A percentile compares a stretch with the other conserved stretches of the same genome.
Conservation (phyloP, 1,140 invertebrate genomes). For the Meteorus sp. region DNA sequence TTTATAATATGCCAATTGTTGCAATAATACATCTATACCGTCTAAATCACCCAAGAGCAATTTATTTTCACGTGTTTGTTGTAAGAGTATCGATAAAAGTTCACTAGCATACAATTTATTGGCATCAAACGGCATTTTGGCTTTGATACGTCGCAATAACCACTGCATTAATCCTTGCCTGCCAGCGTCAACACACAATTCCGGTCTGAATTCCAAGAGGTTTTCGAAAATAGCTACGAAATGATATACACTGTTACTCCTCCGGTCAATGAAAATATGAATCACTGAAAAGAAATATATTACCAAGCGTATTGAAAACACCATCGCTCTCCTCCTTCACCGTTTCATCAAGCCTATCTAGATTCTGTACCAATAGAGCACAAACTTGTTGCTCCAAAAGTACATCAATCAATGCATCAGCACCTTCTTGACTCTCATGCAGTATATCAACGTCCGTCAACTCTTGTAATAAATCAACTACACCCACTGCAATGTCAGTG, state of each 20-base stretch:
- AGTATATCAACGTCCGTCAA: conserved; percentile 95
- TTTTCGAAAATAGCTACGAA: conserved; percentile 83
- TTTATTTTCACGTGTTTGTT: conserved; percentile 84
- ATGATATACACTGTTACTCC: no score
- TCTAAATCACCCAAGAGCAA: conserved; percentile 86
- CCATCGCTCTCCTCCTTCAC: conserved; percentile 95
- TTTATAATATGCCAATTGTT: conserved; percentile 78
- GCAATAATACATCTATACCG: conserved; percentile 94
- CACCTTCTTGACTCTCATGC: conserved; percentile 85
- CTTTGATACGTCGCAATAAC: conserved; percentile 87
- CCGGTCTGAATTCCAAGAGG: conserved; percentile 86
- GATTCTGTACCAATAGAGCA: conserved; percentile 88
- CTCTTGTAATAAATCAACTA: conserved; percentile 85
- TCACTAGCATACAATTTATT: conserved; percentile 97
- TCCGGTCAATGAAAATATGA: no score
- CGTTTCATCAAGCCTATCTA: conserved; percentile 90
- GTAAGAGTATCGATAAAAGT: conserved; percentile 93
- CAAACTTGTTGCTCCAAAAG: conserved; percentile 88
- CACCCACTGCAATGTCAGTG: conserved; percentile 85
- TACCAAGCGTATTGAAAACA: conserved; percentile 92
- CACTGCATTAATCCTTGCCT: conserved; percentile 90
- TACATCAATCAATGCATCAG: conserved; percentile 75
- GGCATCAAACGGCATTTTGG: conserved; percentile 87
- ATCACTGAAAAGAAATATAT: conserved; percentile 7
- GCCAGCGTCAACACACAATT: conserved; percentile 80